Percentiles rank a stretch among this genome's conserved stretches.
phyloP scores from a whole-genome alignment of 2,797 vertebrate genomes.

The Pteronotus mesoamericanus region DNA sequence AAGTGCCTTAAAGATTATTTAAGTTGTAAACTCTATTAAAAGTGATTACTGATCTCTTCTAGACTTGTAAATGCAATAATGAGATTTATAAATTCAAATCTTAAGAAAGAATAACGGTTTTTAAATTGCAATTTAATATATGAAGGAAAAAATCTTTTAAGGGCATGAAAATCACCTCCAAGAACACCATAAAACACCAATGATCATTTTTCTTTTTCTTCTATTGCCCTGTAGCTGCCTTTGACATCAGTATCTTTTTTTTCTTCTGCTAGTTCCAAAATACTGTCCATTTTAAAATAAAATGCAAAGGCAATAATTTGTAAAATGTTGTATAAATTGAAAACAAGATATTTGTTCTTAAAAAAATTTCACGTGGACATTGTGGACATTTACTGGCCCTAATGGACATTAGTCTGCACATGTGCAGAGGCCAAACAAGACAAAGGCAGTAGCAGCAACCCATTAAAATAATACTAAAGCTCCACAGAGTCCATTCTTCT shows the following conservation, averaged over 20 bases:
- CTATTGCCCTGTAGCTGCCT: background rate
- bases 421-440: background rate
- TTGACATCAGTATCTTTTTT: background rate
- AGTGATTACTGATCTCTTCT: background rate
- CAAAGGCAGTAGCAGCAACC: background rate
- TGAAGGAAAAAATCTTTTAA: background rate
- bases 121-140: conserved; percentile 12
- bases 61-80: background rate
- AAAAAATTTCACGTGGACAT: background rate
- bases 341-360: background rate
- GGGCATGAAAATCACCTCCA: background rate
- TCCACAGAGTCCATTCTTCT: background rate
- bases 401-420: background rate
- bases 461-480: background rate
- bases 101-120: background rate
- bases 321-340: conserved; percentile 1
- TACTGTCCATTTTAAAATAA: background rate
- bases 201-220: background rate
- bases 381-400: too few species aligned
- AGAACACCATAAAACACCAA: background rate
- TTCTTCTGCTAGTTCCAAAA: background rate
- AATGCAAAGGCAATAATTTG: background rate
- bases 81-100: background rate
- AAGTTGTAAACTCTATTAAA: background rate
- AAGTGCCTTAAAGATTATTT: conserved; percentile 22